Conservation (phyloP, 1,140 invertebrate genomes). For the Apis mellifera region DNA sequence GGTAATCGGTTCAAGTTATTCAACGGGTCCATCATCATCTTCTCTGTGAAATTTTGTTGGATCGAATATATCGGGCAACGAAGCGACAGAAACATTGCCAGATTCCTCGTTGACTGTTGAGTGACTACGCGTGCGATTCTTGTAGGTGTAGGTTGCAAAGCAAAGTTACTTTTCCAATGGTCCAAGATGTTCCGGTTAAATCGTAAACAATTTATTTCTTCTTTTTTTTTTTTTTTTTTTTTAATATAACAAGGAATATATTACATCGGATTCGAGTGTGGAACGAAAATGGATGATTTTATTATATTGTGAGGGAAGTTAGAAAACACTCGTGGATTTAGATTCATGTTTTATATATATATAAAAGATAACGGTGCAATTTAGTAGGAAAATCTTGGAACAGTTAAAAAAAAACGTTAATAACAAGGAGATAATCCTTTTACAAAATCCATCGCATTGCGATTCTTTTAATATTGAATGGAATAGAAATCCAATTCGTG, state of each 20-base stretch:
- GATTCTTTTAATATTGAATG: not conserved
- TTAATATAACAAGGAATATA: no score
- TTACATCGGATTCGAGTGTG: no score
- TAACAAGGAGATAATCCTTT: not conserved
- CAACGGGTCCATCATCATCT: slow-evolving; percentile 9
- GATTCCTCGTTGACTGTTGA: slow-evolving; percentile 21
- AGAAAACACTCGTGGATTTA: no score
- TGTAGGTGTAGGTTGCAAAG: not conserved
- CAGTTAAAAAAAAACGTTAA: not conserved
- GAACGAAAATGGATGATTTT: no score
- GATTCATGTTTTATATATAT: no score
- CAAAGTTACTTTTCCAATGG: not conserved
- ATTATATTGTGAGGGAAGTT: no score
- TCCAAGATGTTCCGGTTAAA: not conserved
- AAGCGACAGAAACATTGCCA: slow-evolving; percentile 5
- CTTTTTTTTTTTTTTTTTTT: no score
- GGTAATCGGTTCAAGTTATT: slow-evolving; percentile 40
- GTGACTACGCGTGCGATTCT: not conserved
- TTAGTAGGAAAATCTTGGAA: slow-evolving; percentile 9
- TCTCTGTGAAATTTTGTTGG: not conserved
- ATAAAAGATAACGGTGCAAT: not conserved
- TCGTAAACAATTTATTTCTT: no score
- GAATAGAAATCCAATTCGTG: not conserved
- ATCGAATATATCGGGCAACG: slow-evolving; percentile 3
- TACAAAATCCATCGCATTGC: not conserved